These are phyloP conservation scores for Cladorhizidae sp. DNA, from an alignment of 37 sponge, comb jelly and placozoan species.

Conservation along the genomic window DNA sequence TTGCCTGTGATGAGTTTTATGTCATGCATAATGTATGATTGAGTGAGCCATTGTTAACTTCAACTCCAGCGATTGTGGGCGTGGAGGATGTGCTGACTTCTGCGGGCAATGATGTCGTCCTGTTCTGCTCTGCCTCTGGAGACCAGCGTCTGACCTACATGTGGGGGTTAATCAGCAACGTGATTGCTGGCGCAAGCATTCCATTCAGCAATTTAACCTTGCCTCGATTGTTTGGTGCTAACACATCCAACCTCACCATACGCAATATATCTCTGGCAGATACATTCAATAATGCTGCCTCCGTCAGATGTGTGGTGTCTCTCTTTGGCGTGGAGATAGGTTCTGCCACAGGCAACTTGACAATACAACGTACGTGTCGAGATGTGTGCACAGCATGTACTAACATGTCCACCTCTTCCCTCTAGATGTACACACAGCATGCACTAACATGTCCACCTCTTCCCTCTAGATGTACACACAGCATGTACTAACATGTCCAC, in stretches of 20 bases:
- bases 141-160: background rate
- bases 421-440: too few species aligned
- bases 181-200: background rate
- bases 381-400: too few species aligned
- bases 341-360: background rate
- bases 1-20: too few species aligned
- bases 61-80: constrained; percentile 1
- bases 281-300: background rate
- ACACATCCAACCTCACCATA: constrained; percentile 11
- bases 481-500: too few species aligned
- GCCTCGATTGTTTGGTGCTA: background rate
- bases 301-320: constrained; percentile 23
- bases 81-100: background rate
- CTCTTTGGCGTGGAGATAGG: background rate
- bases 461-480: too few species aligned
- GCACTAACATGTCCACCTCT: too few species aligned
- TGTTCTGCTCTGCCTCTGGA: constrained; percentile 3
- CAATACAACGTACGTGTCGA: background rate
- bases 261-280: background rate
- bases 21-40: too few species aligned
- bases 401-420: too few species aligned
- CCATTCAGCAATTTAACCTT: background rate
- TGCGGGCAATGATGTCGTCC: background rate
- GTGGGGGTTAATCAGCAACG: background rate
- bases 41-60: too few species aligned